A percentile compares a stretch with the other conserved stretches of the same genome.
phyloP scores from a whole-genome alignment of 2,797 vertebrate species.

The Microcaecilia unicolor region DNA sequence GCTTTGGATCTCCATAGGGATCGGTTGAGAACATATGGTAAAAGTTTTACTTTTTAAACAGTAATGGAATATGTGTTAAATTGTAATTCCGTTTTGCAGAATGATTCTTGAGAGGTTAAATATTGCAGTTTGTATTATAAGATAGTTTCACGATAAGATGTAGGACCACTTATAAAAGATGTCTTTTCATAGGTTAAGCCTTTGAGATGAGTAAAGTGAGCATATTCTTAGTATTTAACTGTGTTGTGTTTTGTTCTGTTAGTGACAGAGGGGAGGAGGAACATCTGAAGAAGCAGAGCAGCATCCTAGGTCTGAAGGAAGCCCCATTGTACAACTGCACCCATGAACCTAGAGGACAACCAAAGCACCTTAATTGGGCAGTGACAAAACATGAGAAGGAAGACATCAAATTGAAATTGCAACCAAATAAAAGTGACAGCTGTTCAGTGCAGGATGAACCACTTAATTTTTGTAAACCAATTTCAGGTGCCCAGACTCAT shows the following conservation, averaged over 20 bases:
- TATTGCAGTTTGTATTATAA: too few species aligned
- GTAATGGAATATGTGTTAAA: too few species aligned
- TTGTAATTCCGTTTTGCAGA: too few species aligned
- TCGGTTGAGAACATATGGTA: too few species aligned
- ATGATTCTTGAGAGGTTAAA: too few species aligned
- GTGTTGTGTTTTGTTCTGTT: slow-evolving; percentile 10
- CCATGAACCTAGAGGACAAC: slow-evolving; percentile 41
- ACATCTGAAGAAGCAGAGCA: slow-evolving; percentile 46
- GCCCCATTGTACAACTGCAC: slow-evolving; percentile 46
- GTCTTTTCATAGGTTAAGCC: too few species aligned
- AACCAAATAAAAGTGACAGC: slow-evolving; percentile 34
- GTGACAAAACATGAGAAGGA: slow-evolving; percentile 48
- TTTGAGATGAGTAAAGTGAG: too few species aligned
- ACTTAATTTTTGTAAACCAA: slow-evolving; percentile 57
- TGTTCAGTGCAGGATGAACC: slow-evolving; percentile 57
- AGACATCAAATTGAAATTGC: slow-evolving; percentile 55
- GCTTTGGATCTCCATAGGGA: too few species aligned
- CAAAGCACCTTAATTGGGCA: slow-evolving; percentile 64
- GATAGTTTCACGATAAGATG: too few species aligned
- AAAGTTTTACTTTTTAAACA: too few species aligned
- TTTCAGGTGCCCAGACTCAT: slow-evolving; percentile 52
- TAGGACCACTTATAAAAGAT: too few species aligned
- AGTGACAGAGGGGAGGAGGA: slow-evolving; percentile 61
- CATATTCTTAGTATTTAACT: too few species aligned
- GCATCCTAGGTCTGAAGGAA: slow-evolving; percentile 47